Conservation (phyloP, 2,797 vertebrate species). For the Eidolon dupreanum region DNA sequence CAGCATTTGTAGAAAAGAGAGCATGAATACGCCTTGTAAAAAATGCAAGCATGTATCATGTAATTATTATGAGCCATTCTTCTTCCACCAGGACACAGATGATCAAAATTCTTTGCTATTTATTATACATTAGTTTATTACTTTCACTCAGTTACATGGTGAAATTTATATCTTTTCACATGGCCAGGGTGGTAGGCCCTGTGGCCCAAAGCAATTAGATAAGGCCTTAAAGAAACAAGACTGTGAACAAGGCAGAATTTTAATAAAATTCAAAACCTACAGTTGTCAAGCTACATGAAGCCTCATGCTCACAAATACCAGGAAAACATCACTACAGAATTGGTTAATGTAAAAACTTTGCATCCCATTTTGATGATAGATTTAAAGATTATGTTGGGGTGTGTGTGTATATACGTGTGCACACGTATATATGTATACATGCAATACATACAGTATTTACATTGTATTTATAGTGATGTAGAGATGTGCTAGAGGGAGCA, state of each 20-base stretch:
- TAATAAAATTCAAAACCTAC: conserved; percentile 64
- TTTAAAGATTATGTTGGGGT: background rate
- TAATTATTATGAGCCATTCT: conserved; percentile 20
- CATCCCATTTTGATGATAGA: background rate
- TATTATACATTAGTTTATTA: conserved; percentile 32
- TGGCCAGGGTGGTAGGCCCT: background rate
- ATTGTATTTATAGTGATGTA: background rate
- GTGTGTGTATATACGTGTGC: background rate
- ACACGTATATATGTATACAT: too few relatives aligned
- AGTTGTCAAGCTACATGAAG: background rate
- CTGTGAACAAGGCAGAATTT: conserved; percentile 45
- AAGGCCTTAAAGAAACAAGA: conserved; percentile 57
- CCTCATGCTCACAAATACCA: background rate
- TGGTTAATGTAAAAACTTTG: background rate
- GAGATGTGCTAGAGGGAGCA: background rate
- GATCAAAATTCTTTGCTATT: conserved; percentile 43
- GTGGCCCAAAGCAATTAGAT: conserved; percentile 54
- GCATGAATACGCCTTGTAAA: background rate
- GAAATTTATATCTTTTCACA: conserved; percentile 30
- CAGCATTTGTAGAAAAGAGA: background rate
- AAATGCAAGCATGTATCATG: background rate
- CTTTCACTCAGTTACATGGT: conserved; percentile 36
- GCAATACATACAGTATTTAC: background rate
- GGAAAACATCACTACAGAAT: background rate
- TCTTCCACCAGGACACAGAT: conserved; percentile 8